phyloP scores from a whole-genome alignment of 2,113 vertebrate species.

The Dicerorhinus sumatrensis region DNA sequence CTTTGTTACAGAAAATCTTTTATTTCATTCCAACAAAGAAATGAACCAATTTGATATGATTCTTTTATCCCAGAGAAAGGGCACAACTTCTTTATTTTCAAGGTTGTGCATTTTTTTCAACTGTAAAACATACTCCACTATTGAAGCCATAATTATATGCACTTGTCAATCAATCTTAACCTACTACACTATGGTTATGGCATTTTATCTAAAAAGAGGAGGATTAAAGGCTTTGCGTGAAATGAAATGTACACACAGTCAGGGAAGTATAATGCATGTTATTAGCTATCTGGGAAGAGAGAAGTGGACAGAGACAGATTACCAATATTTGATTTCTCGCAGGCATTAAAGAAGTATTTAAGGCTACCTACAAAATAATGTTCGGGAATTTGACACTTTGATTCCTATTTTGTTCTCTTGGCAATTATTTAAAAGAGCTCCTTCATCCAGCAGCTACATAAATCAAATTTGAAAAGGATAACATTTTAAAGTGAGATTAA shows the following conservation, averaged over 20 bases:
- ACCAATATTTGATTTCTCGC: slow-evolving; percentile 83
- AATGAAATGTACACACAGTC: slow-evolving; percentile 83
- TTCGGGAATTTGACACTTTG: slow-evolving; percentile 77
- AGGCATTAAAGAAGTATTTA: slow-evolving; percentile 81
- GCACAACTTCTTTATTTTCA: slow-evolving; percentile 87
- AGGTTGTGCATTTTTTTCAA: slow-evolving; percentile 82
- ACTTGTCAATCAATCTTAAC: slow-evolving; percentile 88
- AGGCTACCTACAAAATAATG: slow-evolving; percentile 77
- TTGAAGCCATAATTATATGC: slow-evolving; percentile 84
- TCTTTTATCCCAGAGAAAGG: slow-evolving; percentile 85
- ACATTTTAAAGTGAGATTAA: slow-evolving; percentile 61
- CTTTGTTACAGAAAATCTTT: slow-evolving; percentile 84
- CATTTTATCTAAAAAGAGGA: slow-evolving; percentile 84
- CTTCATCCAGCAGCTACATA: slow-evolving; percentile 52
- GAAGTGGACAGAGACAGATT: slow-evolving; percentile 75
- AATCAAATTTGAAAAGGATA: slow-evolving; percentile 65
- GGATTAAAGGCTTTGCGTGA: slow-evolving; percentile 86
- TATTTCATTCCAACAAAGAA: slow-evolving; percentile 85
- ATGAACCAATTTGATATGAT: slow-evolving; percentile 83
- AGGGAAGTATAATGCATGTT: slow-evolving; percentile 78
- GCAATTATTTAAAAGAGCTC: slow-evolving; percentile 59
- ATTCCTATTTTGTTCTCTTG: slow-evolving; percentile 78
- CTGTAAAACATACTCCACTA: slow-evolving; percentile 82
- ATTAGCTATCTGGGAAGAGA: slow-evolving; percentile 79
- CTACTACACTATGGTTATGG: slow-evolving; percentile 71